These are phyloP conservation scores for Smittia sp. DNA, from an alignment of 2,888 invertebrate species.

Conservation along the genomic window DNA sequence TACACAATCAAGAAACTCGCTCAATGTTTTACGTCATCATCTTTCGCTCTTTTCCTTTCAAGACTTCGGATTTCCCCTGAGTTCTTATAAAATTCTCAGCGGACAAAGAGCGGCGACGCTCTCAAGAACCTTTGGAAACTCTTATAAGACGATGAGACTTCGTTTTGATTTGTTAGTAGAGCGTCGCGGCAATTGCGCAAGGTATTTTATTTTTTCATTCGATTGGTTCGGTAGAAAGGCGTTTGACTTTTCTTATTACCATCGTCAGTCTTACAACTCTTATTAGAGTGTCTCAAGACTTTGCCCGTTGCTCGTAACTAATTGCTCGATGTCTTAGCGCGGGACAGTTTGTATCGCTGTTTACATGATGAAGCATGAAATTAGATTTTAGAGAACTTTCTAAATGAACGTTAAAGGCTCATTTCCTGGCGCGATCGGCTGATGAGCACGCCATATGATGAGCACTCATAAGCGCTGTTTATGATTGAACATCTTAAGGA, in stretches of 20 bases:
- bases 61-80: neutral
- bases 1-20: constrained; percentile 17
- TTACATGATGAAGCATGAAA: constrained; percentile 38
- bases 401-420: constrained; percentile 37
- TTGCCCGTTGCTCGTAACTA: neutral
- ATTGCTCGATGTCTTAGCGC: constrained; percentile 17
- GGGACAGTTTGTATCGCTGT: neutral
- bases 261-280: too few relatives aligned
- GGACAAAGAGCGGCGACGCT: neutral
- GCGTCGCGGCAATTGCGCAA: constrained; percentile 27
- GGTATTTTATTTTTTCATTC: neutral
- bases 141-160: constrained; percentile 18
- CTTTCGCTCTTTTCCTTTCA: neutral
- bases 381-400: neutral
- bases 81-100: neutral
- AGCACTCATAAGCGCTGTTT: constrained; percentile 29
- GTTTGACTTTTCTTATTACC: constrained; percentile 15
- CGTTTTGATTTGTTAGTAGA: neutral
- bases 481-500: constrained; percentile 7
- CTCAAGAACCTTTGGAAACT: neutral
- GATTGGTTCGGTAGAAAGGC: neutral
- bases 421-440: constrained; percentile 16
- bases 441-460: constrained; percentile 26
- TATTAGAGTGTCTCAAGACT: constrained; percentile 1
- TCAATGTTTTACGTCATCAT: constrained; percentile 18